Conservation (phyloP, 2,888 invertebrate genomes). For the Palloptera scutellata region DNA sequence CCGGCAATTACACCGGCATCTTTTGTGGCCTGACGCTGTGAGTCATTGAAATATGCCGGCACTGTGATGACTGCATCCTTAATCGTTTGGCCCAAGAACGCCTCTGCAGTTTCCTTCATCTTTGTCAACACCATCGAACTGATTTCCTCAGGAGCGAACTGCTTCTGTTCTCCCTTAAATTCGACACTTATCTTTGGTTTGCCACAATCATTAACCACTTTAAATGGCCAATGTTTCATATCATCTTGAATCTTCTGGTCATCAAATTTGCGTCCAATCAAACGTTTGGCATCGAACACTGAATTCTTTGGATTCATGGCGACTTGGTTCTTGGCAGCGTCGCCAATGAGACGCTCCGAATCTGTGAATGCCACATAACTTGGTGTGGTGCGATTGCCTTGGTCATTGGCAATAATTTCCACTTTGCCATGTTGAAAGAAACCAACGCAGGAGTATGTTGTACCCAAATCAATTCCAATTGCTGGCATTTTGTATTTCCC, state of each 20-base stretch:
- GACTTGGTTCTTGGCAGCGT: conserved; percentile 84
- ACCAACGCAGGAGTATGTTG: conserved; percentile 39
- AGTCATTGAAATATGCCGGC: conserved; percentile 90
- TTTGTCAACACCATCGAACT: conserved; percentile 92
- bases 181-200: conserved; percentile 84
- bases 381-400: conserved; percentile 64
- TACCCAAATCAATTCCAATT: conserved; percentile 65
- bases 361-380: conserved; percentile 80
- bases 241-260: conserved; percentile 89
- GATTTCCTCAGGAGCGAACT: conserved; percentile 89
- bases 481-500: no score
- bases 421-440: conserved; percentile 35
- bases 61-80: conserved; percentile 86
- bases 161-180: conserved; percentile 88
- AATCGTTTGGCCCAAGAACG: conserved; percentile 85
- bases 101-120: conserved; percentile 93
- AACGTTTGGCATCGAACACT: conserved; percentile 91
- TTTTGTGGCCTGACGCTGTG: conserved; percentile 91
- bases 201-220: conserved; percentile 80
- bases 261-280: conserved; percentile 90
- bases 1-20: conserved; percentile 91
- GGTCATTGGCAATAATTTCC: conserved; percentile 24
- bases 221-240: conserved; percentile 95
- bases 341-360: conserved; percentile 76
- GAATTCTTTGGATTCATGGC: conserved; percentile 90